Evolutionary conservation across 2,113 vertebrate genomes (phyloP).

Genomic region (Nothobranchius kuhntae): DNA sequence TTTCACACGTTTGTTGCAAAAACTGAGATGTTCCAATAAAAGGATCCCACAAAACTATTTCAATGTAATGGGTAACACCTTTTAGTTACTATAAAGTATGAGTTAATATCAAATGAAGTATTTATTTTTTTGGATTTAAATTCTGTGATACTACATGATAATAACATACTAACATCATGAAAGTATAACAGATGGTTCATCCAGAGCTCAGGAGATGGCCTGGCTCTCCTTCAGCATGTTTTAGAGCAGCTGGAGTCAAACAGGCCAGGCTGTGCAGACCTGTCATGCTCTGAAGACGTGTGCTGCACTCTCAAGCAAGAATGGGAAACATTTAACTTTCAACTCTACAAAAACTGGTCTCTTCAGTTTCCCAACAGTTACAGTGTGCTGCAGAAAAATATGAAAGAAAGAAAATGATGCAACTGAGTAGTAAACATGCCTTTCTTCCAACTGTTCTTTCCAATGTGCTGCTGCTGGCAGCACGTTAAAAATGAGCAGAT

Average conservation of each 20-base stretch:
- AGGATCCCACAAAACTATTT: too few relatives aligned
- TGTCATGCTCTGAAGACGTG: not conserved
- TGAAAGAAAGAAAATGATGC: not conserved
- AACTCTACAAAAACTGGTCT: not conserved
- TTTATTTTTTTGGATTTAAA: too few relatives aligned
- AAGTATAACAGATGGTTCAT: not conserved
- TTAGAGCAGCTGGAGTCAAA: not conserved
- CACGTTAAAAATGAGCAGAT: not conserved
- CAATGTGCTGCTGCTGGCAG: conserved; percentile 4
- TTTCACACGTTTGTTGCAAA: too few relatives aligned
- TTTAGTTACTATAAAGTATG: too few relatives aligned
- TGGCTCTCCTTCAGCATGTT: not conserved
- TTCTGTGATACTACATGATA: too few relatives aligned
- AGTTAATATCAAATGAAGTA: too few relatives aligned
- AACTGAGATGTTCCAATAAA: too few relatives aligned
- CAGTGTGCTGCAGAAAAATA: not conserved
- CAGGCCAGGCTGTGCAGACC: not conserved
- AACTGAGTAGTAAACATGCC: conserved; percentile 1
- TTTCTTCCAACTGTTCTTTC: not conserved
- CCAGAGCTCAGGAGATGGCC: not conserved
- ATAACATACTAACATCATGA: not conserved
- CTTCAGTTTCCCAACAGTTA: not conserved
- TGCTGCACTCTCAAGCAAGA: not conserved
- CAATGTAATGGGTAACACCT: too few relatives aligned
- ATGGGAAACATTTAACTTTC: conserved; percentile 1